Evolutionary conservation across 2,797 vertebrate species (phyloP), one percentile per base, ranked within the genome.

Genomic region (Coregonus sp.): DNA sequence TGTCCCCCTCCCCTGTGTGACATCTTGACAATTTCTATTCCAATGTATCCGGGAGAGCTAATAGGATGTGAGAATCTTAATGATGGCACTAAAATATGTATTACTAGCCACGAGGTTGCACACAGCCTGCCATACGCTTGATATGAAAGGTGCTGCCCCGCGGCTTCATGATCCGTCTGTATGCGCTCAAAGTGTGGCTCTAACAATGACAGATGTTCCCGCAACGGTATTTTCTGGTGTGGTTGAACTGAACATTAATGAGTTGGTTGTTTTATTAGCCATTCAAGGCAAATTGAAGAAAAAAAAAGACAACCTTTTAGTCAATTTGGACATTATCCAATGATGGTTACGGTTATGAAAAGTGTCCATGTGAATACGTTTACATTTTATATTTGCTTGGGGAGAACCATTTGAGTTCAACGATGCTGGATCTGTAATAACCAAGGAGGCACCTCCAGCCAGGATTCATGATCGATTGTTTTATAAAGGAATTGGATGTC

Each of bases 31-130:
- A 47, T 12, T 47, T 47, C 9, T 47, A 47, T 47, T 47, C 40
- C 40, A 47, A 47, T 47, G 9, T 9, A 47, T 47, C 40, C 2
- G 2, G 11, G 40, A 12, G 40, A 47, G 2, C 40, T 12, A 47
- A 47, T 47, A 47, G 40, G 40, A 47, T 47, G 40, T 47, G 40
- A 12, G 40, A 47, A 47, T 47, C 40, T 47, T 47, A 47, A 47
- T 47, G 83, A 89, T 80, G 74, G 68, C 50, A 47, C 76, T 86
- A 59, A 83, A 85, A 79, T 75, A 80, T 90, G 82, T 88, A 90
- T 92, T 85, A 87, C 74, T 29, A 72, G 61, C 73, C 73, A 75
- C 68, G 68, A 33, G 33, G 67, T 50, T 47, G 70, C 69, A 75
- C 76, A 81, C 69, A 82, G 73, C 18, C 71, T 73, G 78, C 75